Percentiles rank a stretch among this genome's conserved stretches.
These are phyloP conservation scores for Misgurnus anguillicaudatus DNA, from an alignment of 2,113 vertebrate genomes.

Conservation along the genomic window DNA sequence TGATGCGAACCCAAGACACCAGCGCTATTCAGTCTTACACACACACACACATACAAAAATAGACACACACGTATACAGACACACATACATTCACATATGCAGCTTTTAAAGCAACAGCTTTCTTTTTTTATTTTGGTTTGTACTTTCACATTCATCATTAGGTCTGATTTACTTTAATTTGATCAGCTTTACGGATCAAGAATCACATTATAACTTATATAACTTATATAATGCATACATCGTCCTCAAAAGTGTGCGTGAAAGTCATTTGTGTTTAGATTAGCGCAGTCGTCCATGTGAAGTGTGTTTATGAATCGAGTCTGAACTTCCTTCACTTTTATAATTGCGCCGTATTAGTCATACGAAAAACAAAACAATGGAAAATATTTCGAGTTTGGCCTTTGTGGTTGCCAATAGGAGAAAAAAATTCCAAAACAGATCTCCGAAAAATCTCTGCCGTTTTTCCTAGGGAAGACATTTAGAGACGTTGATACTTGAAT, in stretches of 20 bases:
- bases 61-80: constrained; percentile 27
- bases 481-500: too few relatives aligned
- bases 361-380: constrained; percentile 72
- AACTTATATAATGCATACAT: not conserved
- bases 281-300: constrained; percentile 48
- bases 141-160: constrained; percentile 11
- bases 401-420: not conserved
- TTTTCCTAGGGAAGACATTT: too few relatives aligned
- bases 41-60: constrained; percentile 48
- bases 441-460: too few relatives aligned
- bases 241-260: constrained; percentile 5
- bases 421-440: not conserved
- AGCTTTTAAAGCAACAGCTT: constrained; percentile 25
- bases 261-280: constrained; percentile 52
- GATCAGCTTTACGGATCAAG: too few relatives aligned
- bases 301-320: constrained; percentile 68
- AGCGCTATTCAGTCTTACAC: constrained; percentile 69
- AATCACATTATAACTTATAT: not conserved
- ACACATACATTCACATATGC: constrained; percentile 16
- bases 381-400: constrained; percentile 61
- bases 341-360: constrained; percentile 74
- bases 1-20: constrained; percentile 76
- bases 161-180: not conserved
- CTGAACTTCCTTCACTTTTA: constrained; percentile 71
- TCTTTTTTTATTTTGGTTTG: constrained; percentile 13